These are phyloP conservation scores for Lutjanus campechanus DNA, from an alignment of 2,797 vertebrate species.

Conservation along the genomic window DNA sequence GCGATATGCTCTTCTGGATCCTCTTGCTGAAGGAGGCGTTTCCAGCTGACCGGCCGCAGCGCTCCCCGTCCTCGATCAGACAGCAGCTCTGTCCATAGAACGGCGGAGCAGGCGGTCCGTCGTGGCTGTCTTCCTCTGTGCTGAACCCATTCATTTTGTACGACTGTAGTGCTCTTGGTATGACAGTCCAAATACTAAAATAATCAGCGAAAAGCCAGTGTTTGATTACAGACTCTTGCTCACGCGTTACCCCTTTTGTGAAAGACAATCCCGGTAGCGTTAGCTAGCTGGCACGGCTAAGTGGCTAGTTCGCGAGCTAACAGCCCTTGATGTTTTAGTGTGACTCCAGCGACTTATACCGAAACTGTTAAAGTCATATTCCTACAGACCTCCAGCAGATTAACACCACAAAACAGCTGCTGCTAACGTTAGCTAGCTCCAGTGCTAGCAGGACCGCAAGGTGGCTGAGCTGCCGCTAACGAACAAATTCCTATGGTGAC, in stretches of 20 bases:
- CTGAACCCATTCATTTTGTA: conserved; percentile 95
- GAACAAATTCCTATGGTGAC: conserved; percentile 64
- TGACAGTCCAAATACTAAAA: background rate
- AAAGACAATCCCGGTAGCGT: conserved; percentile 38
- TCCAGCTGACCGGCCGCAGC: conserved; percentile 94
- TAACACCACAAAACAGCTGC: background rate
- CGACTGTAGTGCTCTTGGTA: background rate
- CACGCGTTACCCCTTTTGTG: conserved; percentile 52
- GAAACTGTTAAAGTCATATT: conserved; percentile 19
- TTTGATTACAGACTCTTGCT: background rate
- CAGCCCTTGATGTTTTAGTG: background rate
- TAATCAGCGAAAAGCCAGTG: background rate
- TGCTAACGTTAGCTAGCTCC: conserved; percentile 43
- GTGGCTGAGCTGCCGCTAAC: conserved; percentile 55
- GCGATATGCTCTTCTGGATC: conserved; percentile 98
- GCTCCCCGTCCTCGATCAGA: conserved; percentile 95
- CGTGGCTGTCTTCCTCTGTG: conserved; percentile 97
- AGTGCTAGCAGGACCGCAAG: conserved; percentile 53
- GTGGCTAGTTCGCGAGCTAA: conserved; percentile 14
- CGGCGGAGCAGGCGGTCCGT: conserved; percentile 90
- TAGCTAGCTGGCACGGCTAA: conserved; percentile 50
- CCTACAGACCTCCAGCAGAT: background rate
- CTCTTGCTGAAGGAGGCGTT: conserved; percentile 99
- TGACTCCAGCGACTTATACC: background rate
- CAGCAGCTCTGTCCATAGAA: conserved; percentile 97